Base-by-base conservation (phyloP, 2,113 vertebrate species). In the Grammomys surdaster region DNA sequence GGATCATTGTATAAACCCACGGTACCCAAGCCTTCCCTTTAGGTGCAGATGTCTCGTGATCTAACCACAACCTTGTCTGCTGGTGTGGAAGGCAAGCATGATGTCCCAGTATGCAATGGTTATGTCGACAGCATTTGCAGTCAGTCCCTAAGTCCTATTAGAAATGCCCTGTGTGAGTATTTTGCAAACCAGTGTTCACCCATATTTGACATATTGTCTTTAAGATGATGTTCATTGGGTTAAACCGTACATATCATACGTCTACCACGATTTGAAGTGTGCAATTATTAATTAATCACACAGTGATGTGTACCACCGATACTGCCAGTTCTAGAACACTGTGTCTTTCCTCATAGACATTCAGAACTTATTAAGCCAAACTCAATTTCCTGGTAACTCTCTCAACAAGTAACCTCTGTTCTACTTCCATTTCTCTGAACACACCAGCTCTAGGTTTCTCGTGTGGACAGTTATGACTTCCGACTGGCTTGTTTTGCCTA, bases 11-110 rank as follows among this genome's bases (percentile, higher is more conserved):
- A 43, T 77, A 82, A 78, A 2, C 43, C 22, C 63, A 2, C 31
- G 46, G 19, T 56, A 69, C 93, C 80, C 72, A 81, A 93, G 26
- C 70, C 69, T 93, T 43, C 33, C 90, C 91, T 90, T 56, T 85
- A 88, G 77, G 28, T 75, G 17, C 6, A 78, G 89, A 54, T 48
- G n/a, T 28, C 60, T 85, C 95, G 75, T 89, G 54, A 73, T 88
- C 51, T 76, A n/a, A 40, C n/a, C 67, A 9, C 7, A 40, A 94
- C 14, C 20, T 73, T 60, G 93, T 73, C 77, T 93, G 75, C 72
- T 67, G 70, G 48, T 48, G 28, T 36, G 69, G 48, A 84, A 3
- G 7, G 31, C 70, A 81, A 82, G 22, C 7, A n/a, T 33, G 36
- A 36, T 67, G 96, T 88, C n/a, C 51, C 78, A 78, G 51, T 77